These are phyloP conservation scores for Atrichornis clamosus DNA, from an alignment of 2,113 vertebrate genomes.

Conservation along the genomic window DNA sequence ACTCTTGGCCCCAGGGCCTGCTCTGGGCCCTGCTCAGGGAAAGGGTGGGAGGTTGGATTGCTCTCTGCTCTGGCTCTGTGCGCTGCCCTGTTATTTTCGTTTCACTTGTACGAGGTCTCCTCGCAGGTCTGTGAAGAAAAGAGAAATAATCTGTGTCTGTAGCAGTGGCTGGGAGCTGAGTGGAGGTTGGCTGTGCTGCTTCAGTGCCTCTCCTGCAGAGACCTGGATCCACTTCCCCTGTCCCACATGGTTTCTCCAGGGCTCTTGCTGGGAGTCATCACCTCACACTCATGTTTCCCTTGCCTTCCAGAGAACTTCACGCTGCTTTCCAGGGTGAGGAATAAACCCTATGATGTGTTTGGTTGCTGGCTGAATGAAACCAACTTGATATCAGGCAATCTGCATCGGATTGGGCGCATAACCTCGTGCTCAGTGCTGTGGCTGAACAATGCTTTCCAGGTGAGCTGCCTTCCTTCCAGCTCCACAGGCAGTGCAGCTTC, in stretches of 20 bases:
- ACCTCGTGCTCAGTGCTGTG: constrained; percentile 96
- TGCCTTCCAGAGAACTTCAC: constrained; percentile 85
- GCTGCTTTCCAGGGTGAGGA: constrained; percentile 91
- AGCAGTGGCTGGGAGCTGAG: neutral
- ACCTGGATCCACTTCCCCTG: neutral
- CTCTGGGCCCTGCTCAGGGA: neutral
- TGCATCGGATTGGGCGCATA: constrained; percentile 93
- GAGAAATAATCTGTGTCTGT: neutral
- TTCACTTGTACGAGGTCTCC: neutral
- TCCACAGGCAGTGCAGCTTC: neutral
- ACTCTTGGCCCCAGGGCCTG: neutral
- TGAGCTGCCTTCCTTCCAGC: constrained; percentile 31
- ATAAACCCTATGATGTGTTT: constrained; percentile 96
- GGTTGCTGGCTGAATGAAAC: constrained; percentile 98
- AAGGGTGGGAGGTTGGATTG: neutral
- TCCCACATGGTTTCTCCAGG: rapidly evolving
- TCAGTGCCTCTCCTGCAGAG: neutral
- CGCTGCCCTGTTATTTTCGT: neutral
- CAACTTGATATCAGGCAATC: constrained; percentile 93
- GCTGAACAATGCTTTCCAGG: constrained; percentile 99
- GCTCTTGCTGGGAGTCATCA: neutral
- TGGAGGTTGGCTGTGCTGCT: neutral
- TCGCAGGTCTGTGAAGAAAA: neutral
- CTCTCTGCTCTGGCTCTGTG: neutral
- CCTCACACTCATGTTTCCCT: neutral